Conservation (phyloP, 2,113 vertebrate species). For the Galemys pyrenaicus region DNA sequence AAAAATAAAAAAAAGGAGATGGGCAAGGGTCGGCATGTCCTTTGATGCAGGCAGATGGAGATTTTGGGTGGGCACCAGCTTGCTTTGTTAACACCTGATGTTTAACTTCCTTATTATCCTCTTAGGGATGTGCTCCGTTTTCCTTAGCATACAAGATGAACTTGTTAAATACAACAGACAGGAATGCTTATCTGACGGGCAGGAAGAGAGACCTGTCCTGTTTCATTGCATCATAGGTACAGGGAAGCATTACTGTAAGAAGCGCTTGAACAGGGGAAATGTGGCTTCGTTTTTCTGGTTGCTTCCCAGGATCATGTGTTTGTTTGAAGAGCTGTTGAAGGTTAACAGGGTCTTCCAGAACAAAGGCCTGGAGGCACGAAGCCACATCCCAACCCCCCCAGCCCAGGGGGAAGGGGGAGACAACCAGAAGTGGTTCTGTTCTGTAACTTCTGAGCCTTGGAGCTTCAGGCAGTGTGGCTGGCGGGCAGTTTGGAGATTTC, state of each 20-base stretch:
- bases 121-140: too few relatives aligned
- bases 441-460: not conserved
- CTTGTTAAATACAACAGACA: too few relatives aligned
- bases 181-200: too few relatives aligned
- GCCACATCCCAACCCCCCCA: not conserved
- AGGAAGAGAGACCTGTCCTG: too few relatives aligned
- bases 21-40: too few relatives aligned
- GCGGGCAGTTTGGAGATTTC: not conserved
- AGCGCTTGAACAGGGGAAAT: not conserved
- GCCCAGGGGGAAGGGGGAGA: not conserved
- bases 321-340: conserved; percentile 3
- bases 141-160: too few relatives aligned
- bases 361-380: not conserved
- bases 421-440: not conserved
- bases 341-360: not conserved
- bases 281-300: not conserved
- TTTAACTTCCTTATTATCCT: too few relatives aligned
- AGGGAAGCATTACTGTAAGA: conserved; percentile 37
- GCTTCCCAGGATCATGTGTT: conserved; percentile 16
- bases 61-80: too few relatives aligned
- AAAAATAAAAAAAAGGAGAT: too few relatives aligned
- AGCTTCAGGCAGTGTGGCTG: not conserved
- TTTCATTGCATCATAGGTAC: too few relatives aligned
- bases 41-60: too few relatives aligned
- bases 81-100: too few relatives aligned